Percentiles rank a stretch among this genome's conserved stretches.
These are phyloP conservation scores for Tragelaphus scriptus DNA, from an alignment of 2,113 vertebrate species.

Conservation along the genomic window DNA sequence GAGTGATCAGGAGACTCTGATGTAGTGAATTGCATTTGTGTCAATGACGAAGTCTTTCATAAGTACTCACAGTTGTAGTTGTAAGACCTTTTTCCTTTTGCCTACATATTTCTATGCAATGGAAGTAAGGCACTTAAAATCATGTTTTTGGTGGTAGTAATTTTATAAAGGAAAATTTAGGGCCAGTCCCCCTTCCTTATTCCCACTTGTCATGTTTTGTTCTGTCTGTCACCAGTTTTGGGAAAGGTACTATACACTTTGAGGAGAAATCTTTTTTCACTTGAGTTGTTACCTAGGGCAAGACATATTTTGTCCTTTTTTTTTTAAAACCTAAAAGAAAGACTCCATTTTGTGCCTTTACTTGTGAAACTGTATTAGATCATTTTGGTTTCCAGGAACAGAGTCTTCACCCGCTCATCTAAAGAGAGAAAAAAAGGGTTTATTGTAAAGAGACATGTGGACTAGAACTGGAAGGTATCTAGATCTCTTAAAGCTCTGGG, in stretches of 20 bases:
- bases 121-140: background rate
- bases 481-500: background rate
- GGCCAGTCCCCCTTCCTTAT: background rate
- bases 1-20: background rate
- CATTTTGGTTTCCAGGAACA: conserved; percentile 11
- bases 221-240: background rate
- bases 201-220: background rate
- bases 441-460: background rate
- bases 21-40: background rate
- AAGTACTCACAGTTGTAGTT: background rate
- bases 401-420: background rate
- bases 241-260: background rate
- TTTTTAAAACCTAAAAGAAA: background rate
- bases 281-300: conserved; percentile 15
- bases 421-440: background rate
- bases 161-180: conserved; percentile 13
- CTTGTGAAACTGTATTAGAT: background rate
- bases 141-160: background rate
- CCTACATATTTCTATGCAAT: background rate
- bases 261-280: background rate
- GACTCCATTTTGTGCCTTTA: background rate
- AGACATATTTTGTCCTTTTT: background rate
- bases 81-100: background rate
- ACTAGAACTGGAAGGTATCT: background rate
- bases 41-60: background rate